These are phyloP conservation scores for Sternotherus odoratus DNA, from an alignment of 2,797 vertebrate genomes.

Conservation along the genomic window DNA sequence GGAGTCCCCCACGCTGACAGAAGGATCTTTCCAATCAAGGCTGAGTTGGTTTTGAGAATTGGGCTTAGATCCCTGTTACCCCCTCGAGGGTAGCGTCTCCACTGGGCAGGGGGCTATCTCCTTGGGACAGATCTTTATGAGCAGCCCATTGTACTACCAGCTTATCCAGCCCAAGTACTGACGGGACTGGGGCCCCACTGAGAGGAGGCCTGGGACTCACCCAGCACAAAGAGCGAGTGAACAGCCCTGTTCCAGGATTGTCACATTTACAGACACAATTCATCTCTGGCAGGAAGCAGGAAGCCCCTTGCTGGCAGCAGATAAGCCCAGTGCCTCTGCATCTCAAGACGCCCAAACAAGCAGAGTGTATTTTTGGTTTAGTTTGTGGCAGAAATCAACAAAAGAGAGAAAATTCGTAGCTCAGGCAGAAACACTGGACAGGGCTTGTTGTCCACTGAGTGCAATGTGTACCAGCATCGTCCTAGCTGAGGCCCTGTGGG, in stretches of 20 bases:
- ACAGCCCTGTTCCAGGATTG: fast-evolving
- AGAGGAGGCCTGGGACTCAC: neutral
- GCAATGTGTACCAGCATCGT: neutral
- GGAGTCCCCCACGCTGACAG: neutral
- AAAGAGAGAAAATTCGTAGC: constrained; percentile 6
- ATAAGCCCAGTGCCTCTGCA: constrained; percentile 29
- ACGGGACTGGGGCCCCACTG: neutral
- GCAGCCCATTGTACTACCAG: fast-evolving
- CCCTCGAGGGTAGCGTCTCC: neutral
- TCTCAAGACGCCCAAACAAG: neutral
- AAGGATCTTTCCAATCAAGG: neutral
- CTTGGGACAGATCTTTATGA: neutral
- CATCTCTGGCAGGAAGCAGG: constrained; percentile 16
- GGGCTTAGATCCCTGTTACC: neutral
- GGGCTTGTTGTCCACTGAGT: neutral
- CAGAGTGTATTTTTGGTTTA: constrained; percentile 39
- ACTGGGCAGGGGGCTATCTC: neutral
- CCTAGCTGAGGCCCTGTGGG: neutral
- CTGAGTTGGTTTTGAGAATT: fast-evolving
- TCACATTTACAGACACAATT: neutral
- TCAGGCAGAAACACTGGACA: neutral
- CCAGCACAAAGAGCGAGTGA: neutral
- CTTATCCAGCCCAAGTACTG: neutral
- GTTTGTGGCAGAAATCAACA: constrained; percentile 40
- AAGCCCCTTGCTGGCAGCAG: constrained; percentile 21